Conservation (phyloP, 1,140 invertebrate genomes). For the Araneus ventricosus region DNA sequence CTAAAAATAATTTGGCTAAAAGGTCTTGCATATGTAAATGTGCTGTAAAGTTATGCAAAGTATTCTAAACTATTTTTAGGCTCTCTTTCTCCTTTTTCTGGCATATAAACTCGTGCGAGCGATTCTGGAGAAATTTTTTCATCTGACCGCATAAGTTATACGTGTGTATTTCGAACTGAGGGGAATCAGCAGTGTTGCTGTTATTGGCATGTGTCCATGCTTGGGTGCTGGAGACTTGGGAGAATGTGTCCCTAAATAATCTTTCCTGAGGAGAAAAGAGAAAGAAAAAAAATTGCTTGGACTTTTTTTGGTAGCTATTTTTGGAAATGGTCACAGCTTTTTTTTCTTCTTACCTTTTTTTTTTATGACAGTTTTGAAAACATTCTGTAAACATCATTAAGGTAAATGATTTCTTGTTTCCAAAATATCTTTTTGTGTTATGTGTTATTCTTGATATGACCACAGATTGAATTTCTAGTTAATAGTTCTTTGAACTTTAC, state of each 20-base stretch:
- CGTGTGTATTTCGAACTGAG: conserved; percentile 68
- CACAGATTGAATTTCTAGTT: no score
- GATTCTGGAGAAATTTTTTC: conserved; percentile 16
- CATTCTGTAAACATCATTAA: background rate
- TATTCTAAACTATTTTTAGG: conserved; percentile 57
- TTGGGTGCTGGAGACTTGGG: conserved; percentile 57
- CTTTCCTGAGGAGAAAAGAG: conserved; percentile 9
- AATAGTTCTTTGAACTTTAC: no score
- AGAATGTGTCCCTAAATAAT: conserved; percentile 66
- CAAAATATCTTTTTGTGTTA: background rate
- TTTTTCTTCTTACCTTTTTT: background rate
- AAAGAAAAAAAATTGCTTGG: background rate
- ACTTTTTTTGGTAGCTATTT: conserved; percentile 45
- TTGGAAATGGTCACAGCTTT: conserved; percentile 21
- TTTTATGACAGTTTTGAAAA: conserved; percentile 45
- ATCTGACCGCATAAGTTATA: conserved; percentile 55
- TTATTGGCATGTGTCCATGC: conserved; percentile 75
- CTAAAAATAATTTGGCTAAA: conserved; percentile 21
- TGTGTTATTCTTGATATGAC: background rate
- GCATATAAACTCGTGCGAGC: background rate
- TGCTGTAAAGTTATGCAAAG: conserved; percentile 52
- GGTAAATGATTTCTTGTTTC: background rate
- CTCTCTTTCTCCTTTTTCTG: conserved; percentile 16
- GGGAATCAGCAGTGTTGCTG: conserved; percentile 61
- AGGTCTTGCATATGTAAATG: background rate